Evolutionary conservation across 2,888 invertebrate genomes (phyloP).

Genomic region (Iselma pallidipennis): DNA sequence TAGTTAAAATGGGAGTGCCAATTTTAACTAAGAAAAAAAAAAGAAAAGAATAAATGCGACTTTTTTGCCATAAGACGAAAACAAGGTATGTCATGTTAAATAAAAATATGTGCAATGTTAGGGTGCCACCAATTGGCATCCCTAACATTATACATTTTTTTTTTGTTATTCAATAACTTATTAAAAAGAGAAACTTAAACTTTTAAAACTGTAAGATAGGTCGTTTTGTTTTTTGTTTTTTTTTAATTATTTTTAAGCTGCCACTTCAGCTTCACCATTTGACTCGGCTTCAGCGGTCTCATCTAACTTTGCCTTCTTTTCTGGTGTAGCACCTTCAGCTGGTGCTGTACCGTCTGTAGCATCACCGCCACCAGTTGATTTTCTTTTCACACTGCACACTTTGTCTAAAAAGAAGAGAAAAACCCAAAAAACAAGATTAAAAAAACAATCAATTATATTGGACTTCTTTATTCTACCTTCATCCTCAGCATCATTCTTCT

Average conservation of each 20-base stretch:
- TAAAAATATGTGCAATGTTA: conserved; percentile 38
- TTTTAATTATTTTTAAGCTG: conserved; percentile 58
- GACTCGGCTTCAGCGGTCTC: conserved; percentile 63
- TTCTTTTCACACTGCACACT: conserved; percentile 72
- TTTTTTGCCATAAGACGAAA: conserved; percentile 33
- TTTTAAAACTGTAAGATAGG: conserved; percentile 24
- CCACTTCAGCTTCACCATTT: conserved; percentile 61
- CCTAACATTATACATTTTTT: conserved; percentile 40
- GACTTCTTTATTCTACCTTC: neutral
- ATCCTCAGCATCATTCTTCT: conserved; percentile 39
- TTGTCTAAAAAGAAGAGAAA: conserved; percentile 39
- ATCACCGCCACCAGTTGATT: conserved; percentile 61
- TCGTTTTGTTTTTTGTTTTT: conserved; percentile 11
- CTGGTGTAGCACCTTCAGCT: conserved; percentile 67
- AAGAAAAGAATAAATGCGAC: conserved; percentile 47
- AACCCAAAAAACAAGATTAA: neutral
- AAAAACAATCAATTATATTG: too few species aligned
- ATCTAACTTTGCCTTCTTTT: conserved; percentile 73
- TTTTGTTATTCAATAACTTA: conserved; percentile 21
- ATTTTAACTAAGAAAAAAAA: conserved; percentile 15
- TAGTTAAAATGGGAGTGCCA: conserved; percentile 27
- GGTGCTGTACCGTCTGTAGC: conserved; percentile 55
- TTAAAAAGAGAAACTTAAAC: conserved; percentile 33
- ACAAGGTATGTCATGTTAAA: conserved; percentile 39
- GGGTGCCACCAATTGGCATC: conserved; percentile 33